Base-by-base conservation (phyloP, 1,140 invertebrate genomes). In the Halictus rubicundus region DNA sequence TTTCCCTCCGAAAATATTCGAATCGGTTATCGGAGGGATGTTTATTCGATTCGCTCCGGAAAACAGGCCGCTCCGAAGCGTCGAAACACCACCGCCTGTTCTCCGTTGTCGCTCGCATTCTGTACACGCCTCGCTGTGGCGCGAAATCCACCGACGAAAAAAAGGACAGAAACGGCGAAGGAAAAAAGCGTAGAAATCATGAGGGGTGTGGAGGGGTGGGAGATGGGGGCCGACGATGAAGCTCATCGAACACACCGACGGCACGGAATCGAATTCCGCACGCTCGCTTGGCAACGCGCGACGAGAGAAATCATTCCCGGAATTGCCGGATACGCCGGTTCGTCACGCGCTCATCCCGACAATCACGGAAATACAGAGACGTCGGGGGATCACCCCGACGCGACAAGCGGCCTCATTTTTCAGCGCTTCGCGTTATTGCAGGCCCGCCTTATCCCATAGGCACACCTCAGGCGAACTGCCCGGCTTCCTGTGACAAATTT, bases 241-340 rank as follows among this genome's bases (percentile, higher is more conserved):
- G 68, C 68, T 61, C 27, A 21, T 52, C n/a, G 52, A 68, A 49
- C 16, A 14, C 37, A n/a, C 23, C 63, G 14, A 23, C 32, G 42
- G 23, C 37, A 12, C 71, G 37, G 59, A 80, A 80, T 80, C 71
- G 68, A 80, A 80, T 80, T 75, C 72, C 72, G 54, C 71, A 25
- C 63, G 46, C 46, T 42, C 72, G 57, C 64, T 61, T 52, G 72
- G 78, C 64, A 52, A 75, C 72, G 19, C 23, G 42, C 27, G 27
- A n/a, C 60, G 73, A 68, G 63, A 64, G 37, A 68, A 75, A 75
- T 75, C 49, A 68, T 66, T 68, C 23, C 63, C 21, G 12, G 21
- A 75, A 75, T 66, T 57, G 27, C 27, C 27, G 39, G 9, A 60
- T 9, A 39, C 39, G 49, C 63, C 19, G n/a, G 32, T 27, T 68